A percentile compares a stretch with the other conserved stretches of the same genome.
phyloP scores from a whole-genome alignment of 2,113 vertebrate genomes.

The Astur gentilis region DNA sequence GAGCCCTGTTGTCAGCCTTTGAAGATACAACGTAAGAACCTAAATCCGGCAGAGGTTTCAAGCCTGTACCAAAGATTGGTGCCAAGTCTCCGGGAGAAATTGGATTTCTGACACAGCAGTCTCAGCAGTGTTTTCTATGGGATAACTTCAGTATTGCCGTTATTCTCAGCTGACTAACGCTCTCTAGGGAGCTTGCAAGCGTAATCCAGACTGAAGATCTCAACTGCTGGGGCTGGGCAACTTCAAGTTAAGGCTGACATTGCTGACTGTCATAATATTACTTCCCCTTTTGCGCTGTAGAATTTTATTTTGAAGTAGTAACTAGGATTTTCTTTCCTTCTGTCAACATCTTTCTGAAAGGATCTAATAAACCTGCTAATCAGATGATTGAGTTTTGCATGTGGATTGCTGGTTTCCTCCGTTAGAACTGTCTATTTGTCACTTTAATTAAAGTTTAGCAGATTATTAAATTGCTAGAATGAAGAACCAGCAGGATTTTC shows the following conservation, averaged over 20 bases:
- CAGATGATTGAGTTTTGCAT: not conserved
- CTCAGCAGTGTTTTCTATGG: not conserved
- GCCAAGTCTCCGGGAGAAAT: not conserved
- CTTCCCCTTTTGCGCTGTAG: not conserved
- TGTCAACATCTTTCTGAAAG: not conserved
- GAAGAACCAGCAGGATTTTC: conserved; percentile 12
- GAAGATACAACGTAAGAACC: not conserved
- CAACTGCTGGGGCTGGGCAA: not conserved
- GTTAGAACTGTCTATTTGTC: not conserved
- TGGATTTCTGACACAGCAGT: not conserved
- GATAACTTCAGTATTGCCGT: not conserved
- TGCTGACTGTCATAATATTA: not conserved
- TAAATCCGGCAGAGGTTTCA: not conserved
- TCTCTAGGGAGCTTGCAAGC: not conserved
- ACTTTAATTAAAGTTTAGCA: conserved; percentile 17
- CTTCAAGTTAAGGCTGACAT: not conserved
- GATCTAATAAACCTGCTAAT: conserved; percentile 22
- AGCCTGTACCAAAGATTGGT: not conserved
- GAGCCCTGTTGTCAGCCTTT: not conserved
- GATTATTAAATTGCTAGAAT: not conserved
- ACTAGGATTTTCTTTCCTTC: not conserved
- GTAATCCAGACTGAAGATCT: not conserved
- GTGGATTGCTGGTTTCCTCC: not conserved
- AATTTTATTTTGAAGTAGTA: conserved; percentile 4
- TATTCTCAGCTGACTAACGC: not conserved